Base-by-base conservation (phyloP, 2,113 vertebrate species). In the Pao palembangensis region DNA sequence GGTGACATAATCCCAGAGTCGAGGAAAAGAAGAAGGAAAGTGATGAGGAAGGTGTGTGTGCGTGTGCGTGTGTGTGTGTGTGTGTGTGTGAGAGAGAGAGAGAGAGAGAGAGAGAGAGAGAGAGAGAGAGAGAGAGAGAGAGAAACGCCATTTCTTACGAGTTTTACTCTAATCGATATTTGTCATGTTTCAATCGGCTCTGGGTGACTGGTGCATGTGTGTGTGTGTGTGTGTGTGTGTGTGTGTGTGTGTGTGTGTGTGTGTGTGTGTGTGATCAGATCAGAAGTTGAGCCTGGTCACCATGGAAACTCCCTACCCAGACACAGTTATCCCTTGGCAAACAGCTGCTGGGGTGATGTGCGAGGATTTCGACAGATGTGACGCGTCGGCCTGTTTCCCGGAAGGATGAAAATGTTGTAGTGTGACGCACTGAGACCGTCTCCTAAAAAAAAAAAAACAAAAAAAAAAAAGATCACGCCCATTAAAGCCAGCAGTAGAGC, bases 251-350 rank as follows among this genome's bases (percentile, higher is more conserved):
- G 14, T 52, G 43, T 55, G 7, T 67, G 25, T 61, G 51, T 61
- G 61, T 66, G 42, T 58, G 17, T 54, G 52, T 51, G 48, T 18
- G 13, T 18, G n/a, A 50, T 2, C 1, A 58, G 21, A 38, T 64
- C 43, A 61, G 34, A 65, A 72, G 47, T 72, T 71, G 58, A 64
- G 54, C 31, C 57, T 31, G 56, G 74, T 81, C 64, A 55, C 67
- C 74, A 77, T 81, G 71, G 78, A 71, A 77, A 81, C 78, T 55
- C 78, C 66, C 42, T 63, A 56, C 51, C 55, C 61, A 50, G 54
- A 34, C 63, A 60, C 28, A 43, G n/a, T 61, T 64, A 44, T 20
- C 54, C 43, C 55, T 66, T 62, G 58, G 25, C 63, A 48, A 51
- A 53, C 16, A 23, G 38, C 61, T 49, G 50, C 41, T 10, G 51